These are phyloP conservation scores for Xestia rhomboidea DNA, from an alignment of 2,888 invertebrate genomes.

Conservation along the genomic window DNA sequence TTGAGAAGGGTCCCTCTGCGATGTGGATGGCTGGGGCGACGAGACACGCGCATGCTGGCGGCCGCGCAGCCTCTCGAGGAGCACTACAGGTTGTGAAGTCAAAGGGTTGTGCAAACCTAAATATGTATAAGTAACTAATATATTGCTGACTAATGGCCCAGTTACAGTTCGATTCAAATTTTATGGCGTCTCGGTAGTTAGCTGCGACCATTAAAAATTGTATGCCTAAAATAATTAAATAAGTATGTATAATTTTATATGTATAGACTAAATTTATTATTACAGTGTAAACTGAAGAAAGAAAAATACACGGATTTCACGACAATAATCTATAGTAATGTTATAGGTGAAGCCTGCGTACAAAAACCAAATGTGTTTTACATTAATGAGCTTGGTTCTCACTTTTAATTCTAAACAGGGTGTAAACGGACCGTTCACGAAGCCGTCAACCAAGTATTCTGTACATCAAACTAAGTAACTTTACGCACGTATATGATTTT, in stretches of 20 bases:
- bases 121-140: conserved; percentile 31
- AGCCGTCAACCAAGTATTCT: no score
- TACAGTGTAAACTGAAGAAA: neutral
- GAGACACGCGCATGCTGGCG: no score
- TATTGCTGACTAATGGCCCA: conserved; percentile 8
- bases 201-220: neutral
- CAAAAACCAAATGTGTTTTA: neutral
- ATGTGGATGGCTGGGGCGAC: neutral
- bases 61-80: conserved; percentile 62
- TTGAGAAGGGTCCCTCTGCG: neutral
- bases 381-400: neutral
- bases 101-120: conserved; percentile 67
- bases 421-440: no score
- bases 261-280: neutral
- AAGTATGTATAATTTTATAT: neutral
- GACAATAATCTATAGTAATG: neutral
- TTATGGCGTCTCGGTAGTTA: neutral
- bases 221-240: neutral
- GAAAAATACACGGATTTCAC: neutral
- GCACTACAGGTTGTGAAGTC: conserved; percentile 66
- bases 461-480: no score
- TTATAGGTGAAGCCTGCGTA: neutral
- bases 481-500: no score
- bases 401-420: neutral
- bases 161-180: conserved; percentile 3